Evolutionary conservation across 1,140 invertebrate genomes (phyloP).

Genomic region (Harlomillsia oculata): DNA sequence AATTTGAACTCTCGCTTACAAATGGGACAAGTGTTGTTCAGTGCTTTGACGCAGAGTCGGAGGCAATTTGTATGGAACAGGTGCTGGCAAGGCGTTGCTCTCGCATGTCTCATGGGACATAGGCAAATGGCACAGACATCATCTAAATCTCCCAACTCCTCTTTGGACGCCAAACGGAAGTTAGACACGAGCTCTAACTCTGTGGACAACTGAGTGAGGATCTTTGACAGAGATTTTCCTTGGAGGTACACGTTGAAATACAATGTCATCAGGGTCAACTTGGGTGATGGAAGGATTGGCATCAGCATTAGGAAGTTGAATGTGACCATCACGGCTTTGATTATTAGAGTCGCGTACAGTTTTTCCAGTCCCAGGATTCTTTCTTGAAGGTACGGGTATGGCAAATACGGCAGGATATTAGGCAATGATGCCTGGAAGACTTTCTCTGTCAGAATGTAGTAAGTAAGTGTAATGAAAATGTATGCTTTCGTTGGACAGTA

Average conservation of each 20-base stretch:
- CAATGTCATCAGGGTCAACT: conserved; percentile 47
- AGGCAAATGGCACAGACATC: conserved; percentile 68
- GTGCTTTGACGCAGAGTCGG: conserved; percentile 54
- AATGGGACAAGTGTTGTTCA: conserved; percentile 56
- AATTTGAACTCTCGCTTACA: conserved; percentile 47
- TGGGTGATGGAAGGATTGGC: conserved; percentile 9
- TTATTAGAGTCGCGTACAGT: conserved; percentile 28
- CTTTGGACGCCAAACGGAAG: conserved; percentile 53
- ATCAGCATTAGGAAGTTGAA: conserved; percentile 13
- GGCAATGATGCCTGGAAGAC: conserved; percentile 38
- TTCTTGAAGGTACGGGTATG: conserved; percentile 15
- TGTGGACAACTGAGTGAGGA: conserved; percentile 46
- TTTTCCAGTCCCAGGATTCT: conserved; percentile 34
- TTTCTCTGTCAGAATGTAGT: conserved; percentile 63
- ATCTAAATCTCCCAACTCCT: conserved; percentile 55
- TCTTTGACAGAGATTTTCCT: conserved; percentile 50
- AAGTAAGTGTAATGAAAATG: conserved; percentile 54
- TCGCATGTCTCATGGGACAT: conserved; percentile 54
- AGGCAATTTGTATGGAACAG: conserved; percentile 66
- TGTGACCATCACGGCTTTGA: conserved; percentile 24
- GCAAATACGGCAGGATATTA: conserved; percentile 21
- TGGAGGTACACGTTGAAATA: conserved; percentile 61
- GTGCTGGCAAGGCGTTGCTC: conserved; percentile 64
- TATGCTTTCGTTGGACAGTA: conserved; percentile 58
- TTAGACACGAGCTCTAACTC: conserved; percentile 52